Conservation (phyloP, 2,888 invertebrate genomes). For the Formica aserva region DNA sequence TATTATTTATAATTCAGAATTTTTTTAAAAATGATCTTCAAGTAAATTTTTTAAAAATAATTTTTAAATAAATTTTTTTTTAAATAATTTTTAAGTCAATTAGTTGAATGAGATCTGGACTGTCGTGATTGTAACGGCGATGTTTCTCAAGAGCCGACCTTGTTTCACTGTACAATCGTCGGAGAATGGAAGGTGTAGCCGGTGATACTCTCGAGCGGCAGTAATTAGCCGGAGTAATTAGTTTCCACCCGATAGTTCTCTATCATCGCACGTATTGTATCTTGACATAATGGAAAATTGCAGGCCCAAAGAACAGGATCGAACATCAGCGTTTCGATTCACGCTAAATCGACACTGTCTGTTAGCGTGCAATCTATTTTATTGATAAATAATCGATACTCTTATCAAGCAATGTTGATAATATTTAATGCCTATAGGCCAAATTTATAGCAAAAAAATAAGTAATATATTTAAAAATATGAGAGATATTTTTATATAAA, state of each 20-base stretch:
- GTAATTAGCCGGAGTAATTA: slow-evolving; percentile 55
- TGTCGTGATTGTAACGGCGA: not conserved
- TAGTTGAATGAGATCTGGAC: not conserved
- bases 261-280: slow-evolving; percentile 35
- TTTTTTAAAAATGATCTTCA: not conserved
- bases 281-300: slow-evolving; percentile 36
- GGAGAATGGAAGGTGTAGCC: slow-evolving; percentile 26
- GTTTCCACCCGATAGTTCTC: slow-evolving; percentile 48
- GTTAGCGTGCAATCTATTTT: slow-evolving; percentile 16
- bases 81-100: not conserved
- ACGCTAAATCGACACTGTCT: slow-evolving; percentile 43
- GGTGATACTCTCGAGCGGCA: slow-evolving; percentile 20
- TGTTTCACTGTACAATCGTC: slow-evolving; percentile 34
- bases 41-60: not conserved
- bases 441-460: slow-evolving; percentile 6
- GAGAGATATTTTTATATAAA: not conserved
- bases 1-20: not conserved
- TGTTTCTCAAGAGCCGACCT: slow-evolving; percentile 43
- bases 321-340: slow-evolving; percentile 51
- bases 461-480: not conserved
- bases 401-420: slow-evolving; percentile 58
- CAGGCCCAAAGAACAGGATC: slow-evolving; percentile 57
- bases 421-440: slow-evolving; percentile 55
- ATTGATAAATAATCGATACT: slow-evolving; percentile 64
- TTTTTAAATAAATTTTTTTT: not conserved